Evolutionary conservation across 1,140 invertebrate species (phyloP), one percentile per base, ranked within the genome.

Genomic region (Megalonaias nervosa): DNA sequence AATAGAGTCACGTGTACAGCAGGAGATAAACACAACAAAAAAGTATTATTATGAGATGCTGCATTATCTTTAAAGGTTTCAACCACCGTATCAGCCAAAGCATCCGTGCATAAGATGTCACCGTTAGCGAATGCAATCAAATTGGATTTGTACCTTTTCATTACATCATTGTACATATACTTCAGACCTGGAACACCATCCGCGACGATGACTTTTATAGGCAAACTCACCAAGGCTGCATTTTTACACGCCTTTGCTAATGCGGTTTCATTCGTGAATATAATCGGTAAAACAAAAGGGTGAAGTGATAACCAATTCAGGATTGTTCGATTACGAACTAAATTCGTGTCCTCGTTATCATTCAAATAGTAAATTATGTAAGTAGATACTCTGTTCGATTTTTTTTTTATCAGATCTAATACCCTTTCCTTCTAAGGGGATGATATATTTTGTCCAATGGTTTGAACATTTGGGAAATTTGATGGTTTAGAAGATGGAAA

Each of bases 111-210:
- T 14, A 86, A 62, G 26, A 86, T 81, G 69, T 86, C 84, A 2
- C 79, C 81, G 61, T 86, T 86, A 16, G 77, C 70, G 66, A 74
- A 86, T 21, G 69, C 77, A 69, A 82, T 82, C 57, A 84, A 81
- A 1, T 71, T 74, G 1, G 84, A 75, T n/a, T 82, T 75, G 61
- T 71, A 84, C 13, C 62, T 71, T 16, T 75, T 26, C 71, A 81
- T 83, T 4, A 67, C 82, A 55, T 79, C 82, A 26, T n/a, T 70
- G 60, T 76, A 85, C 84, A 85, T 85, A 64, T 77, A 68, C 70
- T 84, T 85, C 17, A 85, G 60, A 16, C 83, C 77, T n/a, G 84
- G 84, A 67, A 78, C 74, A 1, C 81, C 81, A n/a, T 75, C 69
- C 17, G 79, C 80, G 11, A 77, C 80, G 38, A 58, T n/a, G 16